Evolutionary conservation across 2,888 invertebrate species (phyloP).

Genomic region (Epiblema foenella): DNA sequence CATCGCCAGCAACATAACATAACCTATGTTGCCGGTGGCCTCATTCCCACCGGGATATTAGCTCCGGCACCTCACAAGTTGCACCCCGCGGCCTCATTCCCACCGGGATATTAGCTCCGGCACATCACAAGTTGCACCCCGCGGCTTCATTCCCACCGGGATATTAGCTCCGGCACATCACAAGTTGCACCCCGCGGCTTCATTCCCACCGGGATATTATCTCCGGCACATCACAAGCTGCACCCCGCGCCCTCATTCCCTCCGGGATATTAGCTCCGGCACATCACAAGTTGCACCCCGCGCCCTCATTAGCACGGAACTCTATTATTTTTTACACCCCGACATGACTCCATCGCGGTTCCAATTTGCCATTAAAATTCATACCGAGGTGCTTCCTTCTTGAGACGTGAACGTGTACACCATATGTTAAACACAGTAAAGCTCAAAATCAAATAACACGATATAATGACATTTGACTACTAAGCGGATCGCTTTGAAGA

Average conservation of each 20-base stretch:
- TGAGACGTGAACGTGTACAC: constrained; percentile 1
- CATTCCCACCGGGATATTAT: too few species aligned
- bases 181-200: too few species aligned
- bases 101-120: neutral
- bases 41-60: neutral
- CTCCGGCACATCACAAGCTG: too few species aligned
- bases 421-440: neutral
- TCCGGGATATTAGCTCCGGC: neutral
- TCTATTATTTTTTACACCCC: constrained; percentile 40
- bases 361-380: constrained; percentile 43
- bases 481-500: constrained; percentile 21
- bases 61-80: neutral
- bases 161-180: too few species aligned
- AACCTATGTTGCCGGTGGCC: neutral
- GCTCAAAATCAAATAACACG: neutral
- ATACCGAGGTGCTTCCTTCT: constrained; percentile 18
- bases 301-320: constrained; percentile 30
- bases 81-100: neutral
- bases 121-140: neutral
- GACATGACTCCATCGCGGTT: constrained; percentile 22
- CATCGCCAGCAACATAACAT: neutral
- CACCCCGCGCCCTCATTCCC: constrained; percentile 12
- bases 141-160: constrained; percentile 30
- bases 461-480: constrained; percentile 13
- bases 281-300: neutral